Evolutionary conservation across 2,797 vertebrate genomes (phyloP), one percentile per base, ranked within the genome.

Genomic region (Thunnus albacares): DNA sequence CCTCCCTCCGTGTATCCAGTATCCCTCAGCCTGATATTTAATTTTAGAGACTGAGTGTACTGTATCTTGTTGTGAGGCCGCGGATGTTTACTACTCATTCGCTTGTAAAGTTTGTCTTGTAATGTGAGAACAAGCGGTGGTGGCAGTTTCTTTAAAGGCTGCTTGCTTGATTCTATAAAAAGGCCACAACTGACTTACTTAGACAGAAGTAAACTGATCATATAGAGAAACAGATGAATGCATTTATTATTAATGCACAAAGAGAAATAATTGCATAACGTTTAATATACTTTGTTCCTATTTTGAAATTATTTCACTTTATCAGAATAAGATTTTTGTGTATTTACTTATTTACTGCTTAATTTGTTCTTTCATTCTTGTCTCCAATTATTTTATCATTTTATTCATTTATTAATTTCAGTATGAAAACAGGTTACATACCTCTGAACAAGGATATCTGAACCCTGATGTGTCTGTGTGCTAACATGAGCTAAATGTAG

Each of bases 1-100:
- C 15, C 1, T 49, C n/a, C 30, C 14, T 57, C 43, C 64, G 24
- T 67, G 59, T 69, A 33, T 75, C 30, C 14, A 12, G n/a, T 77
- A 47, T 81, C 62, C 38, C 17, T 49, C 47, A 55, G 67, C 61
- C 64, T 63, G 41, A 59, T 38, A 28, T 41, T 71, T 61, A 10
- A 63, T 69, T 58, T 77, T 47, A 72, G 60, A 45, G 43, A 45
- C 3, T 17, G 14, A 45, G 13, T 45, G 15, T 7, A n/a, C 0
- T 35, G 35, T 55, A 28, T 38, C 0, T 0, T 7, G 12, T 2
- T 0, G 5, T 53, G 45, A 52, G 1, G 18, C 12, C 17, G 2
- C n/a, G 28, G 28, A 64, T 71, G 35, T 68, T 75, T 70, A 43
- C 20, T 56, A 24, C 49, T 41, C 22, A 33, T 2, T 20, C 11